A percentile compares a stretch with the other conserved stretches of the same genome.
These are phyloP conservation scores for Prionace glauca DNA, from an alignment of 2,797 vertebrate genomes.

Conservation along the genomic window DNA sequence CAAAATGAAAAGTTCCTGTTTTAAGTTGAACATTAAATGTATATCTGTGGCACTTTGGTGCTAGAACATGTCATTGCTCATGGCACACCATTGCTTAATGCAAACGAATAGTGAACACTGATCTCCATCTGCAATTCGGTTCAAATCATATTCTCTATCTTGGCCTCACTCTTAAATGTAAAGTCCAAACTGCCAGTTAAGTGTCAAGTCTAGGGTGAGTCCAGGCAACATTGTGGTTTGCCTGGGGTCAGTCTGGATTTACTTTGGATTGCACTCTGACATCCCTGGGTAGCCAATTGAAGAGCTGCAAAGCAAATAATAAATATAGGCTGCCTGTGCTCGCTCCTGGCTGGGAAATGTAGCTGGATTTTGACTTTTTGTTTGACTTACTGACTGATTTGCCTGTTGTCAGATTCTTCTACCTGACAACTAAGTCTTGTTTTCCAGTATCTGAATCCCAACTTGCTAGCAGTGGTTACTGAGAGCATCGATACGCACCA, in stretches of 20 bases:
- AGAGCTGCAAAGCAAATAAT: not conserved
- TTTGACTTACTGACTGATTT: not conserved
- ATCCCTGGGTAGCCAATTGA: not conserved
- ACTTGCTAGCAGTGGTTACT: constrained; percentile 85
- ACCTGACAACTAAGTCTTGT: not conserved
- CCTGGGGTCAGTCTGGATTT: not conserved
- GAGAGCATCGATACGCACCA: constrained; percentile 84
- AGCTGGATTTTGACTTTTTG: not conserved
- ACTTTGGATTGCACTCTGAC: not conserved
- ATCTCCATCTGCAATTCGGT: not conserved
- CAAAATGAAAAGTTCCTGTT: not conserved
- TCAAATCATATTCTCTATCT: not conserved
- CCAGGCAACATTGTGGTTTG: not conserved
- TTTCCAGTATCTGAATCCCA: constrained; percentile 86
- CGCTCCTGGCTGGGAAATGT: not conserved
- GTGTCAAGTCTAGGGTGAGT: not conserved
- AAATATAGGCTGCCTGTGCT: not conserved
- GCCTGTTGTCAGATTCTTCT: not conserved
- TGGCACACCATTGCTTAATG: no score
- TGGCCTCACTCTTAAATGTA: not conserved
- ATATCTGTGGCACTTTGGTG: not conserved
- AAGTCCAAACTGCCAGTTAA: not conserved
- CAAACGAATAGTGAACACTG: not conserved
- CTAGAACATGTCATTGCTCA: not conserved
- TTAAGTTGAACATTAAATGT: not conserved